Percentiles rank a stretch among this genome's conserved stretches.
These are phyloP conservation scores for Ceraclea dissimilis DNA, from an alignment of 2,888 invertebrate species.

Conservation along the genomic window DNA sequence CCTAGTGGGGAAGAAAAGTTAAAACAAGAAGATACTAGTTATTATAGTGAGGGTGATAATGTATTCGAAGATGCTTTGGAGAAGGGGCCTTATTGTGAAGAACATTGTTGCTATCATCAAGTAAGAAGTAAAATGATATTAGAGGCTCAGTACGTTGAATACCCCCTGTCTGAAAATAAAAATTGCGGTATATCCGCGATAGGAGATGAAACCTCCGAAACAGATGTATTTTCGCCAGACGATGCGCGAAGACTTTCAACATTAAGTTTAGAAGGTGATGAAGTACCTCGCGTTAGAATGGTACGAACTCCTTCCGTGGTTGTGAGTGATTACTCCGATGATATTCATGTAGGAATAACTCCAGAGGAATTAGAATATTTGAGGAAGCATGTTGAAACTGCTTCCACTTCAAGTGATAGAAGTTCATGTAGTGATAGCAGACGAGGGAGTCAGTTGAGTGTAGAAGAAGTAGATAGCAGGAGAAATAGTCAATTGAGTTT, in stretches of 20 bases:
- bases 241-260: constrained; percentile 15
- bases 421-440: constrained; percentile 23
- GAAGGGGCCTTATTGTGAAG: constrained; percentile 16
- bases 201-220: constrained; percentile 27
- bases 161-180: constrained; percentile 41
- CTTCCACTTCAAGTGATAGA: constrained; percentile 17
- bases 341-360: constrained; percentile 33
- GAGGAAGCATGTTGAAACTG: constrained; percentile 17
- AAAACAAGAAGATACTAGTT: constrained; percentile 3
- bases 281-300: constrained; percentile 46
- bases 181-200: constrained; percentile 34
- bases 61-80: constrained; percentile 13
- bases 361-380: constrained; percentile 23
- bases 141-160: constrained; percentile 49
- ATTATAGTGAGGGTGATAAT: constrained; percentile 14
- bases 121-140: constrained; percentile 39
- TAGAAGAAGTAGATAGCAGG: constrained; percentile 15
- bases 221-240: constrained; percentile 14
- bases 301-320: constrained; percentile 81
- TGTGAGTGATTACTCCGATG: constrained; percentile 81
- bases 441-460: constrained; percentile 20
- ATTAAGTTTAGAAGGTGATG: constrained; percentile 34
- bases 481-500: constrained; percentile 20
- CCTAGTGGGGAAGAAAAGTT: constrained; percentile 5
- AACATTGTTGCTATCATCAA: constrained; percentile 17